Evolutionary conservation across 2,113 vertebrate genomes (phyloP), one percentile per base, ranked within the genome.

Genomic region (Chitala chitala): DNA sequence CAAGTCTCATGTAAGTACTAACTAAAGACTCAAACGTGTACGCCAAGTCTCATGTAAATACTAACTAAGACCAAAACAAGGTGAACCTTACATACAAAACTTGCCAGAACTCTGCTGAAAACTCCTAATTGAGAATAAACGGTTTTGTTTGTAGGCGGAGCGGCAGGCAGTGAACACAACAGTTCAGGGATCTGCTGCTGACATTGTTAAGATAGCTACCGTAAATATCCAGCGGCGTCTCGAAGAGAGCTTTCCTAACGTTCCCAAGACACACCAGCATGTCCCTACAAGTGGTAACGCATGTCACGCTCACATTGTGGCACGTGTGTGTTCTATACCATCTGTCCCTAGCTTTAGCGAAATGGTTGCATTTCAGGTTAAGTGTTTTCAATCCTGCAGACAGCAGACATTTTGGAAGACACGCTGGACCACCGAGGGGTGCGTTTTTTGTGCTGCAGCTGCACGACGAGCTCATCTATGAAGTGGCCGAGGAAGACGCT

Each of bases 391-490:
- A 2, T 72, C 73, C n/a, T 61, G 22, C 64, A 83, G 86, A 29
- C 26, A 40, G 38, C 42, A 74, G 74, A 72, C 50, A 33, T 4
- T 46, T 78, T 70, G 84, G 77, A 48, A 0, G 58, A 2, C 51
- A 15, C 31, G 82, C 77, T 1, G 85, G 70, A 3, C 87, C 86
- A 4, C 12, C 78, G 61, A 80, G 84, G 7, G 95, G 96, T 65
- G 95, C 87, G 4, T 98, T 93, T 84, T 95, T 99, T 12, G 79
- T 99, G 61, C 93, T 98, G 55, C 97, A 99, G 9, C 90, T 98
- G 74, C 96, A 99, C 0, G 96, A 99, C 74, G 96, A 99, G 80
- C 95, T 99, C 46, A 89, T 98, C 69, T 99, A 97, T 63, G 96
- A 99, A 87, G 93, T 94, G 70, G 88, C 92, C 38, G 93, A 98